A percentile compares a stretch with the other conserved stretches of the same genome.
These are phyloP conservation scores for Gulo gulo DNA, from an alignment of 2,113 vertebrate genomes.

Conservation along the genomic window DNA sequence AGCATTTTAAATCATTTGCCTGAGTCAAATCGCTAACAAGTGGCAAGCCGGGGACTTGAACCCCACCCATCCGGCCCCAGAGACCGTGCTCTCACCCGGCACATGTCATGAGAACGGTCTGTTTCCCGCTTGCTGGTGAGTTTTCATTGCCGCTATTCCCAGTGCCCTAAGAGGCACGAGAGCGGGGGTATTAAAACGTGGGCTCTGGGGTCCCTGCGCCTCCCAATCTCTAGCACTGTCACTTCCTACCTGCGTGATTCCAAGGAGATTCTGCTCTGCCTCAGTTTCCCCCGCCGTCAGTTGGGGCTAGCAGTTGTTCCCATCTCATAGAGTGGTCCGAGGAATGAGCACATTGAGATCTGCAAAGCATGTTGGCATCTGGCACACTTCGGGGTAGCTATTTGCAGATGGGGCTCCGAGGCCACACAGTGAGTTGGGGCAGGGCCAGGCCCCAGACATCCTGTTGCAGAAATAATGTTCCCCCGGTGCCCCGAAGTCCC, in stretches of 20 bases:
- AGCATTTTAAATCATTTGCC: not conserved
- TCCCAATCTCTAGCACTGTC: fast-evolving
- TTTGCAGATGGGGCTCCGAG: not conserved
- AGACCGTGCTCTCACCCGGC: not conserved
- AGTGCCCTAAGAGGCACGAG: not conserved
- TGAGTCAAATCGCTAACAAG: not conserved
- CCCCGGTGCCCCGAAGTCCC: not conserved
- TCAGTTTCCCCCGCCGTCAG: not conserved
- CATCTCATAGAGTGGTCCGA: not conserved
- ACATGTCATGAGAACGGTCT: fast-evolving
- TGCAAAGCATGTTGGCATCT: not conserved
- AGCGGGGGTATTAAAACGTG: not conserved
- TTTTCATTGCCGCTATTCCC: not conserved
- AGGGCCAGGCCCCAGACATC: not conserved
- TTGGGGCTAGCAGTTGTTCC: not conserved
- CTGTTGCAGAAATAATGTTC: not conserved
- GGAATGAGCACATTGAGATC: not conserved
- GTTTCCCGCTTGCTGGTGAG: not conserved
- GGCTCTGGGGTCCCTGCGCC: not conserved
- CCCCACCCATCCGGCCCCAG: not conserved
- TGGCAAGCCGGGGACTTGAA: not conserved
- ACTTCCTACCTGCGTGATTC: not conserved
- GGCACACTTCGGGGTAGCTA: fast-evolving
- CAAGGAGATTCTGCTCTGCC: not conserved
- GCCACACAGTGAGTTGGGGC: too few relatives aligned